Conservation (phyloP, 2,888 invertebrate genomes). For the Drosophila meridionalis region DNA sequence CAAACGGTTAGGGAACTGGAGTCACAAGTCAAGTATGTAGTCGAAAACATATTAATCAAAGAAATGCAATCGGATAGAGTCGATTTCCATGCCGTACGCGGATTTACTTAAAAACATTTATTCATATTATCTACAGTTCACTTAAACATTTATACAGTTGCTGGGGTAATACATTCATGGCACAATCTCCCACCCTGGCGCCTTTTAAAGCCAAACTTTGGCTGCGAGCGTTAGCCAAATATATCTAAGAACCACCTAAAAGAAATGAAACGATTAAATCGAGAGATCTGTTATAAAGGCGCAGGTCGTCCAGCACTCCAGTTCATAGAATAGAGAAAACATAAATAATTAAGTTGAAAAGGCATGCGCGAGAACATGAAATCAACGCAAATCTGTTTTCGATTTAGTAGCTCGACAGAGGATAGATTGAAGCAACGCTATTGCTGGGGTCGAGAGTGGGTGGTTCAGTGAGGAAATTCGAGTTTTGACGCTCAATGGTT, state of each 20-base stretch:
- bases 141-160: conserved; percentile 49
- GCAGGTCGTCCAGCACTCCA: conserved; percentile 24
- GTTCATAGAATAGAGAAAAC: conserved; percentile 11
- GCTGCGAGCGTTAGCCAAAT: conserved; percentile 75
- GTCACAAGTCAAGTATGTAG: conserved; percentile 85
- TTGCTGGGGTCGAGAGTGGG: conserved; percentile 33
- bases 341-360: conserved; percentile 11
- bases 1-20: conserved; percentile 87
- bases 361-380: conserved; percentile 26
- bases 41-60: background rate
- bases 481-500: conserved; percentile 83
- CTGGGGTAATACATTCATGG: conserved; percentile 75
- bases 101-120: conserved; percentile 39
- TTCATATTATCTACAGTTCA: conserved; percentile 63
- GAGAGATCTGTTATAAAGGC: conserved; percentile 31
- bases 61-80: too few species aligned
- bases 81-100: background rate
- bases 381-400: conserved; percentile 26
- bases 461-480: conserved; percentile 62
- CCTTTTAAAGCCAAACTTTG: conserved; percentile 31
- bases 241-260: conserved; percentile 84
- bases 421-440: conserved; percentile 24
- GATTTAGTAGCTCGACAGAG: conserved; percentile 11
- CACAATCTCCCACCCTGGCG: conserved; percentile 64
- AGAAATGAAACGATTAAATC: conserved; percentile 68